These are phyloP conservation scores for Balaeniceps rex DNA, from an alignment of 2,113 vertebrate species.

Conservation along the genomic window DNA sequence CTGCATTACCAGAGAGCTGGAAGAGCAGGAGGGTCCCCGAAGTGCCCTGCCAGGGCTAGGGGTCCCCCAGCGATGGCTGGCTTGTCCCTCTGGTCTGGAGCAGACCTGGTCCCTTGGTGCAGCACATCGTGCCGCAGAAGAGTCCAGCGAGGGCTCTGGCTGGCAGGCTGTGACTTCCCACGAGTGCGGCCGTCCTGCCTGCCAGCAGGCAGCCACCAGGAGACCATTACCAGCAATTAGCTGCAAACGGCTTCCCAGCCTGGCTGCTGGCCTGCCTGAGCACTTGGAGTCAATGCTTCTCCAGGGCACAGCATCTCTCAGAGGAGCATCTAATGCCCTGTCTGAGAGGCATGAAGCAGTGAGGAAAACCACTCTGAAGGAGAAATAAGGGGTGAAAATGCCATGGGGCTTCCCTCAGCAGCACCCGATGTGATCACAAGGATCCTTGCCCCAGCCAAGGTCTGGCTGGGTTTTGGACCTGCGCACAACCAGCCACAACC, in stretches of 20 bases:
- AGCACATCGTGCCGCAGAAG: accelerated
- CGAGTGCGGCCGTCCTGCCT: not conserved
- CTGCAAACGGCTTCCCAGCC: not conserved
- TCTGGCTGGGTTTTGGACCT: not conserved
- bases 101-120: not conserved
- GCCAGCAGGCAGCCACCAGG: accelerated
- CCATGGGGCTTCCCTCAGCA: not conserved
- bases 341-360: not conserved
- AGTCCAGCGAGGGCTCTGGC: not conserved
- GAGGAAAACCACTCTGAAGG: not conserved
- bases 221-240: accelerated
- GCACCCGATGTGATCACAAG: not conserved
- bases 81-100: not conserved
- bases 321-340: not conserved
- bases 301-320: not conserved
- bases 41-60: not conserved
- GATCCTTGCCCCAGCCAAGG: not conserved
- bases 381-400: not conserved
- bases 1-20: not conserved
- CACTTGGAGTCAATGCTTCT: not conserved
- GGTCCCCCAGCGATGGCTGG: not conserved
- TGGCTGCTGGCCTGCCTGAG: not conserved
- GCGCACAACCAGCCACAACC: not conserved
- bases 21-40: not conserved
- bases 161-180: not conserved